phyloP scores from a whole-genome alignment of 2,113 vertebrate species.

The Suncus etruscus region DNA sequence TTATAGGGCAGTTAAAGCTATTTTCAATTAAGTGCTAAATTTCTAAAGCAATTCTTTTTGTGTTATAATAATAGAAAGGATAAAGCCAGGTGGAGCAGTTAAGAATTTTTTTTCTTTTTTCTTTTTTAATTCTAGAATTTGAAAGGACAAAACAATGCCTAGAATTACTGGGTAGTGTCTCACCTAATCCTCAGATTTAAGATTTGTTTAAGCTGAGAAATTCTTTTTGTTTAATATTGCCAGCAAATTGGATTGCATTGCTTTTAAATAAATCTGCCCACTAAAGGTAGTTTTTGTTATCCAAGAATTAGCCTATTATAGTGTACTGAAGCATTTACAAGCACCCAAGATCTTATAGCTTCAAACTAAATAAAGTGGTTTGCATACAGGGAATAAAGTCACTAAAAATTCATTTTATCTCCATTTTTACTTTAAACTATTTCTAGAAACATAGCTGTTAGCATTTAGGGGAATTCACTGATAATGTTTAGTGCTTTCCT shows the following conservation, averaged over 20 bases:
- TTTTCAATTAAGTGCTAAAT: conserved; percentile 34
- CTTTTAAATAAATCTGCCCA: conserved; percentile 71
- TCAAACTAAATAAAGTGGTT: conserved; percentile 74
- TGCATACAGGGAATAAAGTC: conserved; percentile 50
- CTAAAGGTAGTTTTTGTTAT: conserved; percentile 61
- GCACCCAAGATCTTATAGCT: conserved; percentile 36
- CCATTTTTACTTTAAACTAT: neutral
- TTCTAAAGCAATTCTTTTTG: conserved; percentile 54
- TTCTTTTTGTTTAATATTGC: conserved; percentile 63
- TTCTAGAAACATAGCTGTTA: neutral
- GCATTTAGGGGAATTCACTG: conserved; percentile 18
- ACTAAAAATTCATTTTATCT: conserved; percentile 66
- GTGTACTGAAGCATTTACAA: conserved; percentile 69
- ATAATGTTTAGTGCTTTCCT: conserved; percentile 34
- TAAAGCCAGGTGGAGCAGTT: neutral
- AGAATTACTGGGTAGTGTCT: neutral
- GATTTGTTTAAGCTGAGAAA: conserved; percentile 69
- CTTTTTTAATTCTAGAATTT: conserved; percentile 20
- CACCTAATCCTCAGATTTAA: conserved; percentile 53
- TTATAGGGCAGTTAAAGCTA: neutral
- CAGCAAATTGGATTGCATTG: conserved; percentile 64
- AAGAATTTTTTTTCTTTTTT: neutral
- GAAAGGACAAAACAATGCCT: conserved; percentile 16
- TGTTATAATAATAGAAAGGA: conserved; percentile 50
- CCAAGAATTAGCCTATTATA: conserved; percentile 74